Conservation (phyloP, 1,140 invertebrate genomes). For the Leucophenga varia region DNA sequence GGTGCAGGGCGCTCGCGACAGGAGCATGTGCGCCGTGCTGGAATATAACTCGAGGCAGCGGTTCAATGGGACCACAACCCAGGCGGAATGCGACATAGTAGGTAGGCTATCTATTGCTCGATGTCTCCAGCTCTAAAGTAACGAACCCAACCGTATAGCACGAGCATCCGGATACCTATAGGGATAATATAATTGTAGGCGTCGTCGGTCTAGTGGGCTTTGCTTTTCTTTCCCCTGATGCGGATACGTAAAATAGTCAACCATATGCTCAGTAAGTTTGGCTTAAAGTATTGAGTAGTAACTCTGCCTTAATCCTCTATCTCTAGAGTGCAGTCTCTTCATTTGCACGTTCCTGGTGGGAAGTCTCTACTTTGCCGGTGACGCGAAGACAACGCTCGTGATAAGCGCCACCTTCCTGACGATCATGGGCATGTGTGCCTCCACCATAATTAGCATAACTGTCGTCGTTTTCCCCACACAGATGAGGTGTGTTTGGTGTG, state of each 20-base stretch:
- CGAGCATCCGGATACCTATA: slow-evolving; percentile 19
- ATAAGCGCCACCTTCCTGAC: slow-evolving; percentile 48
- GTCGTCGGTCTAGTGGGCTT: slow-evolving; percentile 26
- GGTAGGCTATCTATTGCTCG: no score
- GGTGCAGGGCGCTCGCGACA: slow-evolving; percentile 58
- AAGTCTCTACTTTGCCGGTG: slow-evolving; percentile 25
- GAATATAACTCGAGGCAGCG: slow-evolving; percentile 24
- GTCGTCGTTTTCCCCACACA: slow-evolving; percentile 64
- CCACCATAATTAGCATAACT: slow-evolving; percentile 59
- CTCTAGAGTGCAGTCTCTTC: slow-evolving; percentile 34
- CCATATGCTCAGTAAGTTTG: slow-evolving; percentile 39
- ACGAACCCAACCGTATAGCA: no score
- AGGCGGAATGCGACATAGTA: no score
- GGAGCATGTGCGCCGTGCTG: slow-evolving; percentile 53
- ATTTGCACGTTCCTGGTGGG: slow-evolving; percentile 27
- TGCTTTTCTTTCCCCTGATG: slow-evolving; percentile 29
- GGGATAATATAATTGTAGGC: slow-evolving; percentile 33
- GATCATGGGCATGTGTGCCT: slow-evolving; percentile 58
- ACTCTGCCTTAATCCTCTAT: not conserved
- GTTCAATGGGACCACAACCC: no score
- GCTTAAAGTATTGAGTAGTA: not conserved
- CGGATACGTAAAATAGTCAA: slow-evolving; percentile 15
- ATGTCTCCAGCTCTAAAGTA: no score
- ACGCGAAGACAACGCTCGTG: slow-evolving; percentile 12
- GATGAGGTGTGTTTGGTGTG: slow-evolving; percentile 55